phyloP scores from a whole-genome alignment of 2,888 invertebrate genomes.

The Apoda limacodes region DNA sequence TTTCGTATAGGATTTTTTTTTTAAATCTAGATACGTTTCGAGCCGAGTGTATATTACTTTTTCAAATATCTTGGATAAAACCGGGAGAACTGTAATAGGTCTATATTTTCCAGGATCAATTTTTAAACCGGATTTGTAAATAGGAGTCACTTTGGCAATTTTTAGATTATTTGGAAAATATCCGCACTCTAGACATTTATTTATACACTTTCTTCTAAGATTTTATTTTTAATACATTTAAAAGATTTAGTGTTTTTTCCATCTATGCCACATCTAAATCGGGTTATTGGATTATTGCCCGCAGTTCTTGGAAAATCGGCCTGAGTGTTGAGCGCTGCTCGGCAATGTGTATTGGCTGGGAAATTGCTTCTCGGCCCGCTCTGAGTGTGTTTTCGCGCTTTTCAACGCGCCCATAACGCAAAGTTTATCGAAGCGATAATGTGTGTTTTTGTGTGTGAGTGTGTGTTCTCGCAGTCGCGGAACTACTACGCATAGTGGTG shows the following conservation, averaged over 20 bases:
- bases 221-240: slow-evolving; percentile 12
- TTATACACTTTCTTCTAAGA: slow-evolving; percentile 4
- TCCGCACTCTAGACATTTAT: slow-evolving; percentile 9
- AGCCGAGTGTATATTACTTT: slow-evolving; percentile 13
- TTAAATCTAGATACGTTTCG: slow-evolving; percentile 5
- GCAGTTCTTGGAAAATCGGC: too few relatives aligned
- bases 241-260: slow-evolving; percentile 11
- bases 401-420: too few relatives aligned
- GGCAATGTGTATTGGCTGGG: too few relatives aligned
- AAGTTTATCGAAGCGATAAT: too few relatives aligned
- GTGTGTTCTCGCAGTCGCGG: too few relatives aligned
- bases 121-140: slow-evolving; percentile 16
- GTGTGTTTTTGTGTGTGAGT: too few relatives aligned
- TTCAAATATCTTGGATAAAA: slow-evolving; percentile 1
- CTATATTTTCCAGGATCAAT: slow-evolving; percentile 18
- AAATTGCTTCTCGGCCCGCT: too few relatives aligned
- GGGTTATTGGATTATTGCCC: too few relatives aligned
- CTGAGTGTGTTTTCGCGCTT: too few relatives aligned
- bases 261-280: slow-evolving; percentile 11
- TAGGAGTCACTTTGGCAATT: slow-evolving; percentile 18
- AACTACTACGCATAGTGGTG: too few relatives aligned
- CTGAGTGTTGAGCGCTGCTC: too few relatives aligned
- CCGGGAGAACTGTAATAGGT: slow-evolving; percentile 14
- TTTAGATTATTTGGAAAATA: too few relatives aligned
- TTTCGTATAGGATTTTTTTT: slow-evolving; percentile 7